These are phyloP conservation scores for Bettongia penicillata DNA, from an alignment of 2,113 vertebrate species.

Conservation along the genomic window DNA sequence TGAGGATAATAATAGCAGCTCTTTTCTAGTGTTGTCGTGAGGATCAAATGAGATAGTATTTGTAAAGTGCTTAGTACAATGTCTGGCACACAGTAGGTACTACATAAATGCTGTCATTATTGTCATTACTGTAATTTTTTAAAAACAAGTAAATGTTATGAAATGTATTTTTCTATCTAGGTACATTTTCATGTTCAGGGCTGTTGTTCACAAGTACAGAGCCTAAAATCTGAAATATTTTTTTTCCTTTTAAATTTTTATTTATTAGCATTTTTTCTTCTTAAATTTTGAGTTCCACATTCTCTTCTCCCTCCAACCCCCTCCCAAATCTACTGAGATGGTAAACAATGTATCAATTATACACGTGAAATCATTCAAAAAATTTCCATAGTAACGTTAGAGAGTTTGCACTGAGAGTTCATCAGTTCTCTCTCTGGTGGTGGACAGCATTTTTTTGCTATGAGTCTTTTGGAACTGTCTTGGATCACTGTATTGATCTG, in stretches of 20 bases:
- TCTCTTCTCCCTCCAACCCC: no score
- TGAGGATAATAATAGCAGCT: not conserved
- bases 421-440: no score
- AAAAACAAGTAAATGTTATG: constrained; percentile 6
- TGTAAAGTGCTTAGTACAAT: not conserved
- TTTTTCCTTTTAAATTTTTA: not conserved
- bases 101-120: not conserved
- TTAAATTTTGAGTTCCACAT: no score
- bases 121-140: constrained; percentile 1
- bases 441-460: no score
- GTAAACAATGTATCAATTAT: no score
- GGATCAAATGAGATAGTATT: not conserved
- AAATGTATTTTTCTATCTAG: not conserved
- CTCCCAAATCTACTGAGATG: no score
- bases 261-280: no score
- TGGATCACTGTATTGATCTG: no score
- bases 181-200: not conserved
- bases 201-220: not conserved
- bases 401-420: no score
- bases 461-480: no score
- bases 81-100: not conserved
- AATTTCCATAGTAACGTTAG: no score
- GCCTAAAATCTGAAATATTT: not conserved
- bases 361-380: no score
- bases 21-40: not conserved